Conservation (phyloP, 2,797 vertebrate species). For the Fundulus diaphanus region DNA sequence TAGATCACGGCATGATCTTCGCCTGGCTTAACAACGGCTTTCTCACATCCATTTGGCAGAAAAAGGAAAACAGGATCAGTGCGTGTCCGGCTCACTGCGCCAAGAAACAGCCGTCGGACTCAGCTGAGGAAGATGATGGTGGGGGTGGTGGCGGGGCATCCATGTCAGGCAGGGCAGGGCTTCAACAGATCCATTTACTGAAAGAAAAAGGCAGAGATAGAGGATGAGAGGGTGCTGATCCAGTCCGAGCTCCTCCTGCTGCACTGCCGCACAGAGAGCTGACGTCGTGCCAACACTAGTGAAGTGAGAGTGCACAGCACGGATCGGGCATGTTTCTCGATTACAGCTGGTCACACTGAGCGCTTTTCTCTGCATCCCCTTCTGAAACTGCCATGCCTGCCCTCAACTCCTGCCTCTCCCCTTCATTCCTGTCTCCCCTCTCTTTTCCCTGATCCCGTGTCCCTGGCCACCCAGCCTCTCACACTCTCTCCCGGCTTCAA, state of each 20-base stretch:
- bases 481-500: constrained; percentile 20
- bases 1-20: constrained; percentile 95
- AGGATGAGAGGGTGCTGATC: constrained; percentile 18
- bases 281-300: constrained; percentile 88
- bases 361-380: constrained; percentile 69
- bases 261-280: constrained; percentile 91
- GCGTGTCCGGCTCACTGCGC: constrained; percentile 96
- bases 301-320: constrained; percentile 55
- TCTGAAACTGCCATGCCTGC: constrained; percentile 68
- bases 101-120: constrained; percentile 90
- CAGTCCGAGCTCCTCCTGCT: constrained; percentile 84
- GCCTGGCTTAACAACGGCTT: constrained; percentile 80
- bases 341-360: constrained; percentile 81
- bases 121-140: constrained; percentile 77
- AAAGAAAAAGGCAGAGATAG: constrained; percentile 77
- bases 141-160: constrained; percentile 85
- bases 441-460: constrained; percentile 12
- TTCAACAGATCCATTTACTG: constrained; percentile 90
- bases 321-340: constrained; percentile 81
- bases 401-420: constrained; percentile 4
- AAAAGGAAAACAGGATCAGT: constrained; percentile 61
- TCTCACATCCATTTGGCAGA: constrained; percentile 87
- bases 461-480: constrained; percentile 51
- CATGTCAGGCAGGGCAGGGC: constrained; percentile 90
- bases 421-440: background rate